phyloP scores from a whole-genome alignment of 2,888 invertebrate genomes.

The Alcis repandata region DNA sequence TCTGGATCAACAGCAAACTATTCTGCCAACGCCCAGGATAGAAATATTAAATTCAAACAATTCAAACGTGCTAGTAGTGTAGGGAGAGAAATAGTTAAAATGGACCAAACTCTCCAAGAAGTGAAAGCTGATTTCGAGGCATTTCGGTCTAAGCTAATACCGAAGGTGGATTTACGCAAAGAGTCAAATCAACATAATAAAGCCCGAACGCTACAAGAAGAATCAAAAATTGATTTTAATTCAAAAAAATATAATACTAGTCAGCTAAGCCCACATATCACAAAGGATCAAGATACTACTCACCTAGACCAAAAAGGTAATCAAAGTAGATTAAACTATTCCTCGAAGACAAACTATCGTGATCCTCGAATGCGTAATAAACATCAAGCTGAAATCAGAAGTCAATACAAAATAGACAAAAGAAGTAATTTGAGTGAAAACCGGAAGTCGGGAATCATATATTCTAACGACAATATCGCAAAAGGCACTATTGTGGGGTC shows the following conservation, averaged over 20 bases:
- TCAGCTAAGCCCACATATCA: conserved; percentile 42
- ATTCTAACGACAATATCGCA: conserved; percentile 78
- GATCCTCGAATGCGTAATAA: conserved; percentile 71
- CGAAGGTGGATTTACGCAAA: conserved; percentile 26
- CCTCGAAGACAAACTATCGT: conserved; percentile 66
- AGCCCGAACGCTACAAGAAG: not conserved
- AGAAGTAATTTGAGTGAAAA: conserved; percentile 45
- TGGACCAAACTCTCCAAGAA: conserved; percentile 65
- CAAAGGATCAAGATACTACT: conserved; percentile 49
- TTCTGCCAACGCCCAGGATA: conserved; percentile 42
- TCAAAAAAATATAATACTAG: conserved; percentile 2
- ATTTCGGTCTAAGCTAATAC: conserved; percentile 52
- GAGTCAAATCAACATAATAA: conserved; percentile 2
- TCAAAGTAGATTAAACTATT: conserved; percentile 52
- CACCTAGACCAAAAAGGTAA: conserved; percentile 38
- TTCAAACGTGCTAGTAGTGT: conserved; percentile 72
- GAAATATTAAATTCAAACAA: conserved; percentile 56
- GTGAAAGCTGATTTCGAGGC: conserved; percentile 74
- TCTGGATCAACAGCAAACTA: conserved; percentile 3
- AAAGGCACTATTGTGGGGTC: conserved; percentile 73
- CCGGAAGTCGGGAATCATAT: conserved; percentile 67
- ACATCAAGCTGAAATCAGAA: conserved; percentile 49
- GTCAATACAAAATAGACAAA: conserved; percentile 49
- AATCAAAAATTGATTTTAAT: too few relatives aligned
- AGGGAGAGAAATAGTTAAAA: conserved; percentile 59